phyloP scores from a whole-genome alignment of 1,140 invertebrate species.

The Macrostomum lignano region DNA sequence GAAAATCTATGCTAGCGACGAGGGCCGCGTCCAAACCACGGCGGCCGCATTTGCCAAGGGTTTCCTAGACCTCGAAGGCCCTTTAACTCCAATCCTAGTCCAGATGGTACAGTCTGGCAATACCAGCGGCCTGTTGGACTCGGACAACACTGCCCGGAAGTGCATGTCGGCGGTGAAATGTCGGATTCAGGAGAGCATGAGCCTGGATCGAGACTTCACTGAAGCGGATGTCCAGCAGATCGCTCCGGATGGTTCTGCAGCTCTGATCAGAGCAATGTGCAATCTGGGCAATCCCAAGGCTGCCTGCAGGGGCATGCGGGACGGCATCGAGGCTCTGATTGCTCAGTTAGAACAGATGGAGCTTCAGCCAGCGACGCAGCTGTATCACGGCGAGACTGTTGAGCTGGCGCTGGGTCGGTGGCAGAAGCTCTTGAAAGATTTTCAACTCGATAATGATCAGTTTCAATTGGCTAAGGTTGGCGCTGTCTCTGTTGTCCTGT shows the following conservation, averaged over 20 bases:
- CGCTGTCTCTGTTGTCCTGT: no score
- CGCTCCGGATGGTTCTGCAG: background rate
- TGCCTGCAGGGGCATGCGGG: background rate
- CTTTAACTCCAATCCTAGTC: conserved; percentile 84
- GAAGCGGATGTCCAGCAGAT: background rate
- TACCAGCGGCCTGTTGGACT: background rate
- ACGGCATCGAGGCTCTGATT: background rate
- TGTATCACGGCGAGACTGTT: background rate
- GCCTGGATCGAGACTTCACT: background rate
- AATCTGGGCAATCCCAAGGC: background rate
- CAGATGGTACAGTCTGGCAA: conserved; percentile 66
- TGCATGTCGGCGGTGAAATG: background rate
- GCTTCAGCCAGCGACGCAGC: background rate
- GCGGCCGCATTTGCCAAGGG: conserved; percentile 85
- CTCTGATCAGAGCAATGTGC: background rate
- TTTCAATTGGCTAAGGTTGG: conserved; percentile 98
- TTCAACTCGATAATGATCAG: conserved; percentile 52
- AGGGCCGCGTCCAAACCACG: conserved; percentile 94
- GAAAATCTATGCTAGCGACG: conserved; percentile 92
- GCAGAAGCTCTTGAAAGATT: conserved; percentile 96
- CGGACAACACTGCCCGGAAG: background rate
- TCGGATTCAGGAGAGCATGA: background rate
- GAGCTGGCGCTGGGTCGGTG: conserved; percentile 41
- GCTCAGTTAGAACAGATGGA: background rate
- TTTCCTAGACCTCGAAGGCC: conserved; percentile 74